Percentiles rank a stretch among this genome's conserved stretches.
These are phyloP conservation scores for Acanthornis magna DNA, from an alignment of 2,797 vertebrate genomes.

Conservation along the genomic window DNA sequence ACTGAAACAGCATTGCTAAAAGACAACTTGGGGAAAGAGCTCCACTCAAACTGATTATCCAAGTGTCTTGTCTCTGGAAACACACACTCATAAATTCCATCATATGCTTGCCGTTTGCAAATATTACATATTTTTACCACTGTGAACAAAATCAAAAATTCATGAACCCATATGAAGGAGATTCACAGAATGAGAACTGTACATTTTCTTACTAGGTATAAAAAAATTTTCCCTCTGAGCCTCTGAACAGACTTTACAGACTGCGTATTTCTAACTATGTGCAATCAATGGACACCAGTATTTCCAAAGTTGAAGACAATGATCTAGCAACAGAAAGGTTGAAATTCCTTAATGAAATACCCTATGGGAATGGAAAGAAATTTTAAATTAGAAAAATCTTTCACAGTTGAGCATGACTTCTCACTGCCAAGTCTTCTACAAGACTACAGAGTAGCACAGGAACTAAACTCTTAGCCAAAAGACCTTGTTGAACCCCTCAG, in stretches of 20 bases:
- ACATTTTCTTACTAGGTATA: background rate
- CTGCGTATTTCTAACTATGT: background rate
- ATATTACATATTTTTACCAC: background rate
- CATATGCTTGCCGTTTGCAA: background rate
- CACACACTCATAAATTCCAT: background rate
- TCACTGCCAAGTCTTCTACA: background rate
- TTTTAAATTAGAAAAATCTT: background rate
- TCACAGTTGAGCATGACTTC: background rate
- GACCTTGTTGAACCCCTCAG: background rate
- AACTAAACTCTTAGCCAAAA: background rate
- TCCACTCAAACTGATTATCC: background rate
- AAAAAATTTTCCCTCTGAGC: background rate
- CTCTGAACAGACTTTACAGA: background rate
- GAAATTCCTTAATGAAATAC: background rate
- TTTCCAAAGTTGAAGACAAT: background rate
- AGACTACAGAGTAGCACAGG: background rate
- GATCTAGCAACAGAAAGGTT: background rate
- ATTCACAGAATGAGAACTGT: background rate
- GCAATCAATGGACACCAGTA: background rate
- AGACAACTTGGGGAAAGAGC: background rate
- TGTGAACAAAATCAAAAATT: background rate
- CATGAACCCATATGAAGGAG: background rate
- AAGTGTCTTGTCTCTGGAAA: background rate
- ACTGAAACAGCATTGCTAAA: background rate
- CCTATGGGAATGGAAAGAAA: background rate